Percentiles rank a stretch among this genome's conserved stretches.
Evolutionary conservation across 2,888 invertebrate species (phyloP).

Genomic region (Melanostoma scalare): DNA sequence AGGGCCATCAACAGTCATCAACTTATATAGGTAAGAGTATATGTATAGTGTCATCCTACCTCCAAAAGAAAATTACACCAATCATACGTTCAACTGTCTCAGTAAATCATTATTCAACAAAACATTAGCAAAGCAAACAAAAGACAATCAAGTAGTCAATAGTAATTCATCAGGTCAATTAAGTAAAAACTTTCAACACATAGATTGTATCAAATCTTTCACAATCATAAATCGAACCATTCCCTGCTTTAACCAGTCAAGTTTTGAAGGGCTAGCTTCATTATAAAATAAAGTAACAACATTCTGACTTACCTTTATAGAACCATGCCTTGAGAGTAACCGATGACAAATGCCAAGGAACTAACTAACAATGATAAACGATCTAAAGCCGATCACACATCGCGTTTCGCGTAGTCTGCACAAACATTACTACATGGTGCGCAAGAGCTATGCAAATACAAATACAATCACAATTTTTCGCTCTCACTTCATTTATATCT

Average conservation of each 20-base stretch:
- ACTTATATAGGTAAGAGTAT: too few relatives aligned
- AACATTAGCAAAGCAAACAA: too few relatives aligned
- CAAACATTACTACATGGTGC: conserved; percentile 14
- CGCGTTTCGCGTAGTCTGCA: background rate
- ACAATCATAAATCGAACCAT: background rate
- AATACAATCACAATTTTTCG: conserved; percentile 9
- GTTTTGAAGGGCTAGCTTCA: conserved; percentile 4
- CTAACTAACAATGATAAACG: conserved; percentile 57
- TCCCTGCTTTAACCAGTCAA: background rate
- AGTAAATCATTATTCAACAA: too few relatives aligned
- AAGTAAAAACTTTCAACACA: too few relatives aligned
- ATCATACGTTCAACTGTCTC: too few relatives aligned
- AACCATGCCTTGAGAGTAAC: conserved; percentile 23
- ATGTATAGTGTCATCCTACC: too few relatives aligned
- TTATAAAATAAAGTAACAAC: conserved; percentile 16
- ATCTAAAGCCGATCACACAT: conserved; percentile 60
- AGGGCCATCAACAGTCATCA: too few relatives aligned
- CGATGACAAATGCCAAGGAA: conserved; percentile 61
- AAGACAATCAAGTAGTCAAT: too few relatives aligned
- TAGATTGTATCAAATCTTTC: background rate
- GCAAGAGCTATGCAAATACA: conserved; percentile 7
- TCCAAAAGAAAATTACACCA: too few relatives aligned
- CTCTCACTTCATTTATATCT: conserved; percentile 38
- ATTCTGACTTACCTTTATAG: conserved; percentile 18
- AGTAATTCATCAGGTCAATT: too few relatives aligned